Conservation (phyloP, 2,888 invertebrate species). For the Tridacna crocea region DNA sequence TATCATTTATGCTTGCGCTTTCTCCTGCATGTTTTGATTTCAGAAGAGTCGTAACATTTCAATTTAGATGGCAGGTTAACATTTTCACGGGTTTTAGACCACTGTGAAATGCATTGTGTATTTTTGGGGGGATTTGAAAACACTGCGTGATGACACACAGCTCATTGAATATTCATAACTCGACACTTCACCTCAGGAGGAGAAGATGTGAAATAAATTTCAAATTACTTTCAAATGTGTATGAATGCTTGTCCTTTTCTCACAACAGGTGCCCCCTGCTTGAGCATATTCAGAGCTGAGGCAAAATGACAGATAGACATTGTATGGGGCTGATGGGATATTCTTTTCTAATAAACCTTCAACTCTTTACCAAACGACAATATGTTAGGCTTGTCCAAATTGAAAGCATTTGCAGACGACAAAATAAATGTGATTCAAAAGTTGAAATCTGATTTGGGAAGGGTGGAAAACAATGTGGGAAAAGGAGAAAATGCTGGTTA, state of each 20-base stretch:
- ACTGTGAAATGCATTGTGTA: neutral
- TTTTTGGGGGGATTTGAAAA: neutral
- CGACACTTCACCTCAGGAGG: slow-evolving; percentile 32
- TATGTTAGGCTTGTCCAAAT: neutral
- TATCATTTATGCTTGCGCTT: too few relatives aligned
- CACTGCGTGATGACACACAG: neutral
- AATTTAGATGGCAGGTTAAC: too few relatives aligned
- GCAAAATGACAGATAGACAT: slow-evolving; percentile 53
- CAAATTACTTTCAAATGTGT: slow-evolving; percentile 57
- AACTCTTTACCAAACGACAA: neutral
- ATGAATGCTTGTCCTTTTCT: slow-evolving; percentile 42
- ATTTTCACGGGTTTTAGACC: neutral
- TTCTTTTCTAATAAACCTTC: neutral
- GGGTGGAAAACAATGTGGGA: neutral
- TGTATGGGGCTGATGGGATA: slow-evolving; percentile 49
- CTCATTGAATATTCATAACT: slow-evolving; percentile 23
- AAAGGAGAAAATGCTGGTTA: neutral
- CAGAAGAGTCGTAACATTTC: too few relatives aligned
- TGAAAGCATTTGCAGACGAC: too few relatives aligned
- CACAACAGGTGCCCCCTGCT: slow-evolving; percentile 13
- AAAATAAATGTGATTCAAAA: too few relatives aligned
- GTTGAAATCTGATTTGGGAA: too few relatives aligned
- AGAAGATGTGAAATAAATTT: slow-evolving; percentile 50
- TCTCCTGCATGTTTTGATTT: too few relatives aligned
- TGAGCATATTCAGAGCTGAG: neutral